These are phyloP conservation scores for Halcyon senegalensis DNA, from an alignment of 2,113 vertebrate species.

Conservation along the genomic window DNA sequence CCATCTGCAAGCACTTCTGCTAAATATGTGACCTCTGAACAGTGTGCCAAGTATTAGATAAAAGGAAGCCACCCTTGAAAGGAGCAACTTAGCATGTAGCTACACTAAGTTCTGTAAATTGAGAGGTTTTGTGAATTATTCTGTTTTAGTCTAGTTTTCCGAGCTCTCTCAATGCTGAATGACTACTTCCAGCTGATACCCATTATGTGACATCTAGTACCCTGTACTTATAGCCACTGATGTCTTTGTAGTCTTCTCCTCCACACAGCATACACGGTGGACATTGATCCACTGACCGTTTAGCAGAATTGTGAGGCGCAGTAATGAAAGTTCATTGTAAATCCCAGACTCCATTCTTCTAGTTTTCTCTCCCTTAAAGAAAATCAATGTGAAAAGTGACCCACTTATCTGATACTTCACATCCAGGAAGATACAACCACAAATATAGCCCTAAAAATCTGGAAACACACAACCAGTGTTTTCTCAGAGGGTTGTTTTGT, in stretches of 20 bases:
- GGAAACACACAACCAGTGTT: not conserved
- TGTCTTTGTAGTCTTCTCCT: not conserved
- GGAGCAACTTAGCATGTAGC: not conserved
- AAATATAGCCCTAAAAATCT: not conserved
- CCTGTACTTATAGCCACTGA: not conserved
- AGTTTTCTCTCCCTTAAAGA: not conserved
- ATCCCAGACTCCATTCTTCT: slow-evolving; percentile 1
- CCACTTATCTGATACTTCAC: not conserved
- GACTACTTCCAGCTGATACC: not conserved
- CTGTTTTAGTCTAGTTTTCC: not conserved
- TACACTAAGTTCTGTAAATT: not conserved
- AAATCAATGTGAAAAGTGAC: slow-evolving; percentile 24
- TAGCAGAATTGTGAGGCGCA: not conserved
- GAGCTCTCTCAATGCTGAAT: not conserved
- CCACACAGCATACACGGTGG: not conserved
- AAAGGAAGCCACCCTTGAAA: not conserved
- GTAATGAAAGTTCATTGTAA: not conserved
- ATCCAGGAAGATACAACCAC: not conserved
- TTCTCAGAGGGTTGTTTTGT: not conserved
- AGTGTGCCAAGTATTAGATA: not conserved
- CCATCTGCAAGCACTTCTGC: not conserved
- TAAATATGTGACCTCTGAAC: not conserved
- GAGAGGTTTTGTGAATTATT: not conserved
- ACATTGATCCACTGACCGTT: not conserved
- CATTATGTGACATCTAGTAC: not conserved